Conservation (phyloP, 2,113 vertebrate genomes). For the Phaethornis superciliosus region DNA sequence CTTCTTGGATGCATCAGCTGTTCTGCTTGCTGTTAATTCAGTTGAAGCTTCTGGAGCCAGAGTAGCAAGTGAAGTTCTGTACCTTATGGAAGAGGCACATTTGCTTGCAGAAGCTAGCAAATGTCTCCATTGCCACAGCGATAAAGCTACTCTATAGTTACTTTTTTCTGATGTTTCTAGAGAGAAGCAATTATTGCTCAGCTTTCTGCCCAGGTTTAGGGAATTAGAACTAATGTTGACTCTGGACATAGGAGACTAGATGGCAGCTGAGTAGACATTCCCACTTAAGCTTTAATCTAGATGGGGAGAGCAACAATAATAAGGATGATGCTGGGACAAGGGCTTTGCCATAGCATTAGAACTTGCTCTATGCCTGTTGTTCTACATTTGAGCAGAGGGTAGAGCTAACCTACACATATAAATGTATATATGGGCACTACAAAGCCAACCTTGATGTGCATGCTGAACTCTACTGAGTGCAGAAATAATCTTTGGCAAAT, state of each 20-base stretch:
- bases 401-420: neutral
- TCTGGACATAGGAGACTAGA: neutral
- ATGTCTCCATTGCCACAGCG: neutral
- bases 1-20: neutral
- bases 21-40: neutral
- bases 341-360: neutral
- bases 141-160: neutral
- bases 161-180: neutral
- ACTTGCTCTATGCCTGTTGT: neutral
- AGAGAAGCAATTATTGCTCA: neutral
- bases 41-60: neutral
- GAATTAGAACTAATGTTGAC: neutral
- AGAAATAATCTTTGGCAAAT: neutral
- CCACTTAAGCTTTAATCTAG: neutral
- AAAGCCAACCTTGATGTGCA: neutral
- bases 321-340: neutral
- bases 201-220: neutral
- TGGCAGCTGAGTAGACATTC: neutral
- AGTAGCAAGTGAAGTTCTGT: neutral
- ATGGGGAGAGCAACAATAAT: neutral
- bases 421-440: neutral
- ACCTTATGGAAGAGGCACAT: neutral
- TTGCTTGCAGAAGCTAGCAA: neutral
- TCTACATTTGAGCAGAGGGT: neutral
- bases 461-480: neutral